Base-by-base conservation (phyloP, 2,888 invertebrate species). In the Erebia epiphron region DNA sequence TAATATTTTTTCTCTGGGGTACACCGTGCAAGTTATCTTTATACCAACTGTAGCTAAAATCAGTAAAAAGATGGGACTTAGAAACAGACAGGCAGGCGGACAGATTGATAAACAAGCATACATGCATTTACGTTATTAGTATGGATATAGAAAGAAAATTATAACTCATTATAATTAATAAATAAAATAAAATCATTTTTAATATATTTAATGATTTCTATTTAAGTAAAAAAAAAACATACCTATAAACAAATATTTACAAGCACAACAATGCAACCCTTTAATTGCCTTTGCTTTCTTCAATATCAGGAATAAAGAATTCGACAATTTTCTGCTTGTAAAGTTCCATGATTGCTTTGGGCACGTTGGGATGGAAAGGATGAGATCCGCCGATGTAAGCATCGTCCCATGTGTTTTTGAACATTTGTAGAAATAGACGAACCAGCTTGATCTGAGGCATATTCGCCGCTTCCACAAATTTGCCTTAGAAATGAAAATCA, bases 301-400 rank as follows among this genome's bases (percentile, higher is more conserved):
- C 83, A 7, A 82, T 70, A 4, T 76, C 70, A 0, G 86, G 86
- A 54, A 84, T 82, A 75, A 86, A 82, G 76, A 80, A 83, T 0
- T 78, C 67, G 7, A 80, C 43, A 14, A 86, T 73, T 69, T 75
- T 82, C 0, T 80, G 68, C 58, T 79, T 83, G 69, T 79, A 83
- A 46, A 85, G 50, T 0, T 70, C 10, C 0, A 85, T 69, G 2
- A 83, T 16, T 0, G 81, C 76, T 56, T 82, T 83, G 1, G 83
- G 82, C 0, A 82, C 78, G 14, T 81, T 76, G 0, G 72, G 77
- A n/a, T 84, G 81, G 0, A 87, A 70, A 0, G 86, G 86, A 62
- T 83, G 81, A 0, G 69, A 3, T 2, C 86, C 86, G 1, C 87
- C 86, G 0, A 83, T 66, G 50, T 79, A 75, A 0, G 72, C 16